These are phyloP conservation scores for Drosophila rhopaloa DNA, from an alignment of 1,140 invertebrate genomes.

Conservation along the genomic window DNA sequence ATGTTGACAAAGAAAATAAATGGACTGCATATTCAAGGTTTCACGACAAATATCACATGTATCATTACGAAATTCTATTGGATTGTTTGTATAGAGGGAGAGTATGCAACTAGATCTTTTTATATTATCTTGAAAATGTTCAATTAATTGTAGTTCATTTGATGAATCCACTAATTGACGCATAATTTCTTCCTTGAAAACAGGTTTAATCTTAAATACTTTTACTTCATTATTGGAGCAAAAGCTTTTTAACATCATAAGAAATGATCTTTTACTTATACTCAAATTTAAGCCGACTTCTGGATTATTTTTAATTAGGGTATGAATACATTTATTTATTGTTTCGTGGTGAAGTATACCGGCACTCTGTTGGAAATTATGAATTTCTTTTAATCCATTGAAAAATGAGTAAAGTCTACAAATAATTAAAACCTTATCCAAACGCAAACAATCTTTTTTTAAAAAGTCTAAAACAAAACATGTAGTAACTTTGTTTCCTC, in stretches of 20 bases:
- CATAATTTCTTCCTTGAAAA: constrained; percentile 30
- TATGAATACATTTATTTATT: constrained; percentile 11
- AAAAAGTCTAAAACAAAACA: constrained; percentile 33
- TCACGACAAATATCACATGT: constrained; percentile 60
- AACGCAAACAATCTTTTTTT: constrained; percentile 14
- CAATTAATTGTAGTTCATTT: constrained; percentile 20
- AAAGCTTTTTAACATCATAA: constrained; percentile 44
- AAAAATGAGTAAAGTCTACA: constrained; percentile 44
- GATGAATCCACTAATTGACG: constrained; percentile 1
- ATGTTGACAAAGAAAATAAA: constrained; percentile 71
- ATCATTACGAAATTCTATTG: constrained; percentile 70
- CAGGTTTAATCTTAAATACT: constrained; percentile 26
- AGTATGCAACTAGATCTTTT: constrained; percentile 15
- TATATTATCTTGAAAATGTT: constrained; percentile 32
- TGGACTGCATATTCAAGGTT: constrained; percentile 41
- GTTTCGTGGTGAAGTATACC: neutral
- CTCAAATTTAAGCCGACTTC: constrained; percentile 7
- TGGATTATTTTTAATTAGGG: constrained; percentile 23
- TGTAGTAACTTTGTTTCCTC: constrained; percentile 19
- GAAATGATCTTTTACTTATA: constrained; percentile 33
- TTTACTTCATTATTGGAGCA: constrained; percentile 18
- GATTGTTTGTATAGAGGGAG: constrained; percentile 42
- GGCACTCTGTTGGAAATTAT: neutral
- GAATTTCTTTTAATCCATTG: constrained; percentile 5
- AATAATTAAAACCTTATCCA: constrained; percentile 49